These are phyloP conservation scores for Myathropa florea DNA, from an alignment of 2,888 invertebrate genomes.

Conservation along the genomic window DNA sequence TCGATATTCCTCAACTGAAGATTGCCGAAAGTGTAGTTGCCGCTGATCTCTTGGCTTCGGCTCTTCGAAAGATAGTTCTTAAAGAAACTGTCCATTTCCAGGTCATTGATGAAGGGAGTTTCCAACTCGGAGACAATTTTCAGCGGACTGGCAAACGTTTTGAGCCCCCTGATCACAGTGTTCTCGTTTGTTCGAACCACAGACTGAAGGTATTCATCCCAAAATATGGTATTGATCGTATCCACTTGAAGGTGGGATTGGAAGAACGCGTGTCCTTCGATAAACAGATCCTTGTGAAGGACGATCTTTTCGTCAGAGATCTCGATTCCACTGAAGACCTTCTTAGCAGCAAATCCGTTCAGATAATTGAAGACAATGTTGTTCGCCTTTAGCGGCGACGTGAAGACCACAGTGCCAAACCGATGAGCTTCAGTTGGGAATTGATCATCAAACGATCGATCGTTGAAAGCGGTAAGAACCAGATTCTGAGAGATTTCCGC, in stretches of 20 bases:
- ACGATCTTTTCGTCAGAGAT: slow-evolving; percentile 69
- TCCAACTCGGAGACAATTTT: slow-evolving; percentile 72
- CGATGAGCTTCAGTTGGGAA: slow-evolving; percentile 64
- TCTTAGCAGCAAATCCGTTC: slow-evolving; percentile 75
- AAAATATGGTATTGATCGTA: slow-evolving; percentile 74
- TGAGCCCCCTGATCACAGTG: slow-evolving; percentile 73
- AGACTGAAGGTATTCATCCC: slow-evolving; percentile 73
- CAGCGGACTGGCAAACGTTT: slow-evolving; percentile 72
- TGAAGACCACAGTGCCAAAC: slow-evolving; percentile 73
- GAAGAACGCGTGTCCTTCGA: slow-evolving; percentile 76
- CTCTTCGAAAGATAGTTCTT: slow-evolving; percentile 74
- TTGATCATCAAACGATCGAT: neutral
- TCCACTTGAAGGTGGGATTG: slow-evolving; percentile 72
- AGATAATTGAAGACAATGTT: slow-evolving; percentile 74
- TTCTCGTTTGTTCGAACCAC: slow-evolving; percentile 73
- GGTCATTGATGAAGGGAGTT: slow-evolving; percentile 72
- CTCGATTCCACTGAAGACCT: slow-evolving; percentile 73
- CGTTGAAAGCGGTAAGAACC: slow-evolving; percentile 55
- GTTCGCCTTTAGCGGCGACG: slow-evolving; percentile 63
- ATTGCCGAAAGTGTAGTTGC: slow-evolving; percentile 73
- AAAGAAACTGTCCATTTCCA: slow-evolving; percentile 73
- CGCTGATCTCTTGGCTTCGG: slow-evolving; percentile 74
- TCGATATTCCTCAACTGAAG: slow-evolving; percentile 74
- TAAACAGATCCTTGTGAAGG: slow-evolving; percentile 76
- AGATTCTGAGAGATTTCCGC: slow-evolving; percentile 66